Base-by-base conservation (phyloP, 92 coral and sea anemone genomes). In the Parazoanthus atlanticus region DNA sequence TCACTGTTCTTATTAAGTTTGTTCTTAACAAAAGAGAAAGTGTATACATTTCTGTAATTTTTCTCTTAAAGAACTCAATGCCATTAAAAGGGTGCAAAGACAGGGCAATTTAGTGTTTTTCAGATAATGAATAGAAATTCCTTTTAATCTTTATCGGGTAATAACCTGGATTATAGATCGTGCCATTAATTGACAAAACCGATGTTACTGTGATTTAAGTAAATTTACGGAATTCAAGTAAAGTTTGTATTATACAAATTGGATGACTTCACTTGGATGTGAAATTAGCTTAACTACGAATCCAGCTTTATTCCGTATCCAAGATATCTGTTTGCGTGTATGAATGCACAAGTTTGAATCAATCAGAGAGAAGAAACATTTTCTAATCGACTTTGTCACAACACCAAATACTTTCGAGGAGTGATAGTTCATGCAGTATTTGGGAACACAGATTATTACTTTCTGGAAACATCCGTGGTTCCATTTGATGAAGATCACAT, bases 101-200 rank as follows among this genome's bases (percentile, higher is more conserved):
- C 13, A 78, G 38, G 49, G 9, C 23, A 78, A 78, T 78, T 78
- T 46, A 26, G 9, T n/a, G 33, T 43, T 78, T 41, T 43, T 75
- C 79, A 26, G 64, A n/a, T 78, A 78, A 47, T 78, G 82, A 49
- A 78, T 78, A 19, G 49, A 75, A 78, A 28, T 78, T 28, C 66
- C 36, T 78, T 76, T 78, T 72, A 29, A 28, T 72, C 23, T 29
- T 72, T 72, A 72, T 72, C 76, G 33, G 76, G 30, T 72, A 72
- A 72, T 29, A 72, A 72, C 76, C 76, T 61, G 69, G 69, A 61
- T 21, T 61, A 75, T 33, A 33, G 49, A 75, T 75, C 36, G 79
- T 75, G 79, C 43, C 4, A 75, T 5, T 75, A 75, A 75, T 75
- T 23, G 79, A 36, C 26, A 75, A 75, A 75, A 75, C 79, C 43